phyloP scores from a whole-genome alignment of 1,140 invertebrate genomes.

The Trichonephila clavipes region DNA sequence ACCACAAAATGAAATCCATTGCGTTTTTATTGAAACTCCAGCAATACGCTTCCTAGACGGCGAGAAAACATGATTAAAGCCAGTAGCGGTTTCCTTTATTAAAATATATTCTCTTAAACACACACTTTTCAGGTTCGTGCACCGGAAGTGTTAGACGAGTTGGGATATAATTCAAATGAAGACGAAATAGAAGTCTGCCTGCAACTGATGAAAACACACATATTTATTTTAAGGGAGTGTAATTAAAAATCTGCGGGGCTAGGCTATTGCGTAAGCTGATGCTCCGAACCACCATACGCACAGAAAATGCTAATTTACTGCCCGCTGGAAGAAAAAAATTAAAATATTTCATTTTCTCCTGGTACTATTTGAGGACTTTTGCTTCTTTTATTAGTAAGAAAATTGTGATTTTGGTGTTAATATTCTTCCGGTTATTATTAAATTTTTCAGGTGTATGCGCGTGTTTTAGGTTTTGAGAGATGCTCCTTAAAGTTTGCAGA shows the following conservation, averaged over 20 bases:
- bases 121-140: slow-evolving; percentile 5
- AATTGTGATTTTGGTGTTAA: not conserved
- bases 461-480: not conserved
- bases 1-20: not conserved
- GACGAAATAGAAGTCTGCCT: not conserved
- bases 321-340: not conserved
- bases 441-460: not conserved
- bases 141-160: slow-evolving; percentile 8
- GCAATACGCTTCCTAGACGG: not conserved
- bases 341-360: slow-evolving; percentile 17
- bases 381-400: not conserved
- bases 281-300: no score
- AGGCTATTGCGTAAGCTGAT: not conserved
- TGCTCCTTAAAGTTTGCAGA: not conserved
- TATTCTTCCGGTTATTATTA: not conserved
- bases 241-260: not conserved
- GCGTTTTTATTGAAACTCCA: not conserved
- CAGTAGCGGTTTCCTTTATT: not conserved
- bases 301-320: not conserved
- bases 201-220: slow-evolving; percentile 27
- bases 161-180: slow-evolving; percentile 1
- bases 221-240: slow-evolving; percentile 42
- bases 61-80: slow-evolving; percentile 6
- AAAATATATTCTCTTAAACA: slow-evolving; percentile 32
- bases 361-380: not conserved